Evolutionary conservation across 2,888 invertebrate species (phyloP).

Genomic region (Morpho helenor): DNA sequence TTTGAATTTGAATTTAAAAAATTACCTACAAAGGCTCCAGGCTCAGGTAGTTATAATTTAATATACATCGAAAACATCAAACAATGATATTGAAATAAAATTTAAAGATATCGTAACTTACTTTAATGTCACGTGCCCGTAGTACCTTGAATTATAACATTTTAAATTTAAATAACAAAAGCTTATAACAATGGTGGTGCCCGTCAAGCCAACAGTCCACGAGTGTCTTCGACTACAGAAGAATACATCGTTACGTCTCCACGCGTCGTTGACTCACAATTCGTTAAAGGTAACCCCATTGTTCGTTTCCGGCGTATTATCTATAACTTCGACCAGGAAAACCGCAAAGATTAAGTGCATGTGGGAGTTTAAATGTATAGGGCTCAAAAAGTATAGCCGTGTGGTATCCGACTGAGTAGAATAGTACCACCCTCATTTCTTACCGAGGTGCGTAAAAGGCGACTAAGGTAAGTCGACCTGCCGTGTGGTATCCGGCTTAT

Average conservation of each 20-base stretch:
- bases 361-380: no score
- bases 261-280: conserved; percentile 20
- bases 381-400: no score
- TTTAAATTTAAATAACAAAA: conserved; percentile 11
- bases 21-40: no score
- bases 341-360: conserved; percentile 12
- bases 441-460: no score
- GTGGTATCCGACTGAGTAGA: no score
- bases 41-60: no score
- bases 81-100: not conserved
- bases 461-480: no score
- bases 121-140: not conserved
- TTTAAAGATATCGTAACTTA: conserved; percentile 5
- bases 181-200: conserved; percentile 13
- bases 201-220: conserved; percentile 13
- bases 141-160: conserved; percentile 11
- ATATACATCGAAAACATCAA: no score
- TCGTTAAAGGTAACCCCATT: conserved; percentile 18
- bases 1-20: no score
- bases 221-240: conserved; percentile 12
- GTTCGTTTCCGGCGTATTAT: conserved; percentile 25
- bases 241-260: conserved; percentile 20
- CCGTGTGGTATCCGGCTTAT: no score
- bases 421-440: no score
- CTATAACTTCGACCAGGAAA: conserved; percentile 18